A percentile compares a stretch with the other conserved stretches of the same genome.
These are phyloP conservation scores for Trogon surrucura DNA, from an alignment of 2,113 vertebrate genomes.

Conservation along the genomic window DNA sequence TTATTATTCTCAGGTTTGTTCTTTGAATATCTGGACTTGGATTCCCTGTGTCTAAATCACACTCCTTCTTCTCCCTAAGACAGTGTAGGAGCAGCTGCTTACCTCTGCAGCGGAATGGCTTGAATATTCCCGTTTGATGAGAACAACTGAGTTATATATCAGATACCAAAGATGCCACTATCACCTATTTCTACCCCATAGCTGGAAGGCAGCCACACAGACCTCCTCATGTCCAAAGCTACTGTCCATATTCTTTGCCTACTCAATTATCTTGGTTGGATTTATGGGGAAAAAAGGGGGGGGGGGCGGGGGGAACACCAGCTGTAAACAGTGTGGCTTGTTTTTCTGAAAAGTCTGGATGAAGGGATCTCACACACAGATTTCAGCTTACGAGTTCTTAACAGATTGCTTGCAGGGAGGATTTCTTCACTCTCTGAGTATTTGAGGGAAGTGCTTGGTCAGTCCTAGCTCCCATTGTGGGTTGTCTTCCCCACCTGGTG, in stretches of 20 bases:
- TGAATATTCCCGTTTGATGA: neutral
- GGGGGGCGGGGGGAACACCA: rapidly evolving
- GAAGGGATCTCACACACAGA: neutral
- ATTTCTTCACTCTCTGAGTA: neutral
- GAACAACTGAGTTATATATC: neutral
- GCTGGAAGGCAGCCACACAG: neutral
- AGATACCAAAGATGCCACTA: neutral
- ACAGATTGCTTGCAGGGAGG: neutral
- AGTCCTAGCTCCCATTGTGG: neutral
- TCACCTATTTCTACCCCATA: neutral
- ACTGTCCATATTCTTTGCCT: neutral
- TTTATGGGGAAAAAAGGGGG: neutral
- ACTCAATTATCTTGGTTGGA: neutral
- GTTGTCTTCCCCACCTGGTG: neutral
- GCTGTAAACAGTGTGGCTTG: neutral
- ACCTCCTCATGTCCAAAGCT: neutral
- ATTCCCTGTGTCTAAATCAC: neutral
- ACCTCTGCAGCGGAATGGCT: neutral
- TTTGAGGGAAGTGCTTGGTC: neutral
- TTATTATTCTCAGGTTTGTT: neutral
- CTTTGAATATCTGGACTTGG: neutral
- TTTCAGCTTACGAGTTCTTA: neutral
- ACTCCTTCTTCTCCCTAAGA: neutral
- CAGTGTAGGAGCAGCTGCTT: neutral
- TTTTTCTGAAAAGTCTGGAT: neutral